Percentiles rank a stretch among this genome's conserved stretches.
phyloP scores from a whole-genome alignment of 37 sponge, comb jelly and placozoan genomes.

The Oopsacas minuta region DNA sequence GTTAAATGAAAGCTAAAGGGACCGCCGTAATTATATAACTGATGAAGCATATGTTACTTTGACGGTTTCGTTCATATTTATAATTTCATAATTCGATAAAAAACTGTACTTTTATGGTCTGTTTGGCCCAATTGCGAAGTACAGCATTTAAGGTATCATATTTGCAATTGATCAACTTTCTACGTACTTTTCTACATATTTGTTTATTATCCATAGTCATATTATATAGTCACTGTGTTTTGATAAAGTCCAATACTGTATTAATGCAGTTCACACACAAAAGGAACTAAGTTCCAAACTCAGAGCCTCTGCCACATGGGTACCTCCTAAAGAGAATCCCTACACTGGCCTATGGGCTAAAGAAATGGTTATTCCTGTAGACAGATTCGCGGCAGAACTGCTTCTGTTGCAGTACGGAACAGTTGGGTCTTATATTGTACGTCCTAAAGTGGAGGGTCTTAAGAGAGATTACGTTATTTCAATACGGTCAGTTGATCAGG shows the following conservation, averaged over 20 bases:
- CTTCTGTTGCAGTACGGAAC: not conserved
- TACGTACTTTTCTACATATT: too few relatives aligned
- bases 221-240: not conserved
- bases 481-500: not conserved
- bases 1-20: too few relatives aligned
- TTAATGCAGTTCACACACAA: not conserved
- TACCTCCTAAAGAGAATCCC: constrained; percentile 2
- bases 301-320: not conserved
- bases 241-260: not conserved
- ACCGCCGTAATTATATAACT: too few relatives aligned
- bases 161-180: too few relatives aligned
- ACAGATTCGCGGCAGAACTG: not conserved
- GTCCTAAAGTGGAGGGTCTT: not conserved
- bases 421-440: not conserved
- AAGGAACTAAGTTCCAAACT: not conserved
- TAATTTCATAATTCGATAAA: too few relatives aligned
- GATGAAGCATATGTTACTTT: too few relatives aligned
- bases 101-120: too few relatives aligned
- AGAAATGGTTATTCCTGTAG: not conserved
- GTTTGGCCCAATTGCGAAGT: too few relatives aligned
- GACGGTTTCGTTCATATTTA: too few relatives aligned
- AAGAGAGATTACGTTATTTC: not conserved
- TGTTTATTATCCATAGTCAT: too few relatives aligned
- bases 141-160: too few relatives aligned
- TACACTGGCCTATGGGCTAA: not conserved